Evolutionary conservation across 1,140 invertebrate species (phyloP), one percentile per base, ranked within the genome.

Genomic region (Heliothis subflexa): DNA sequence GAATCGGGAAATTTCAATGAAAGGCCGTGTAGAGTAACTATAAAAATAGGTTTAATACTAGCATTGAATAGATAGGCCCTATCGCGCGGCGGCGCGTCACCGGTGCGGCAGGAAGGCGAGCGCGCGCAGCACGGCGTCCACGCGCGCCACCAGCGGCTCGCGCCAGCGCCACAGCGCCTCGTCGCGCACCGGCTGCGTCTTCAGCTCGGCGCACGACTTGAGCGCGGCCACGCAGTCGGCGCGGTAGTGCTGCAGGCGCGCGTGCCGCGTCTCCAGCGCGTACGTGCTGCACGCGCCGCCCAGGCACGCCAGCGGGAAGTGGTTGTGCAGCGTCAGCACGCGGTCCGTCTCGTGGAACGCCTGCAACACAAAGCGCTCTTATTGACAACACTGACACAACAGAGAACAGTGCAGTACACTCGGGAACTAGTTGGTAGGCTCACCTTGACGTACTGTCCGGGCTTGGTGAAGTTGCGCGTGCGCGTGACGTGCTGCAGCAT

Each of bases 401-500:
- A 64, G 13, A 10, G 9, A 12, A 18, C 52, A 18, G 0, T 5
- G 3, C 10, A 21, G 0, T 16, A 11, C 21, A 18, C 18, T 54
- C n/a, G 10, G 52, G 0, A 7, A 40, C 5, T 7, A 9, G 33
- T 40, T 5, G 33, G 33, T 9, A 0, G 9, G 18, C 66, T 49
- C 47, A 70, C 66, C 93, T 99, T 99, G 47, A 99, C 97, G 92
- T 98, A 99, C 91, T 98, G 97, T 81, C 98, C 98, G 0, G 98
- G 98, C 93, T 98, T 98, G 0, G 98, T 99, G 92, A 98, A 99
- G 94, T 99, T 99, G 86, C 97, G 97, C 61, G 97, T 97, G 9
- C 98, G 96, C 88, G 98, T 98, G 4, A 99, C 98, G 92, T 99
- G 98, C 93, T 98, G 98, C 84, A 99, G 89, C 98, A 99, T 99